These are phyloP conservation scores for Anguilla megastoma DNA, from an alignment of 2,797 vertebrate species.

Conservation along the genomic window DNA sequence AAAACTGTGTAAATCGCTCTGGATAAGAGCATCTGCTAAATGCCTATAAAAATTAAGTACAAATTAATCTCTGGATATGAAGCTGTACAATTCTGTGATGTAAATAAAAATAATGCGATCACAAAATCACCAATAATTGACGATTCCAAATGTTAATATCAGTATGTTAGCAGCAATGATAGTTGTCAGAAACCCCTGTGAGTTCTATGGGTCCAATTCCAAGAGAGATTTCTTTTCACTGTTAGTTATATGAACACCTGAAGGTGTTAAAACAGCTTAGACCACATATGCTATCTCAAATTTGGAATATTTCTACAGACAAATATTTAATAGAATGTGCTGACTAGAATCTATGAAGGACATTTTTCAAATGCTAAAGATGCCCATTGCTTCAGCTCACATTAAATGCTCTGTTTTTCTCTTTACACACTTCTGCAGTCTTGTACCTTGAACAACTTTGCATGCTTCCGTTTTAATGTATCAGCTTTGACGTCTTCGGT, in stretches of 20 bases:
- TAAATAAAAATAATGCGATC: no score
- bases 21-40: no score
- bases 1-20: no score
- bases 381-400: not conserved
- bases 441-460: conserved; percentile 62
- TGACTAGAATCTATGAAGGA: not conserved
- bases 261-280: not conserved
- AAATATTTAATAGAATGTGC: not conserved
- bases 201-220: not conserved
- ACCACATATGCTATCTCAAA: not conserved
- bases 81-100: no score
- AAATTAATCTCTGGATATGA: no score
- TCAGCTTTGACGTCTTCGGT: conserved; percentile 56
- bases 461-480: conserved; percentile 55
- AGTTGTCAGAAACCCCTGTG: not conserved
- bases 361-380: not conserved
- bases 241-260: not conserved
- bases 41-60: no score
- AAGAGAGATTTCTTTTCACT: not conserved
- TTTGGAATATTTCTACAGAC: not conserved
- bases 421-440: not conserved
- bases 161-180: not conserved
- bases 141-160: no score
- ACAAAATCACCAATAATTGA: no score
- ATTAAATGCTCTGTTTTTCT: not conserved